A percentile compares a stretch with the other conserved stretches of the same genome.
phyloP scores from a whole-genome alignment of 2,113 vertebrate species.

The Syngnathus typhle region DNA sequence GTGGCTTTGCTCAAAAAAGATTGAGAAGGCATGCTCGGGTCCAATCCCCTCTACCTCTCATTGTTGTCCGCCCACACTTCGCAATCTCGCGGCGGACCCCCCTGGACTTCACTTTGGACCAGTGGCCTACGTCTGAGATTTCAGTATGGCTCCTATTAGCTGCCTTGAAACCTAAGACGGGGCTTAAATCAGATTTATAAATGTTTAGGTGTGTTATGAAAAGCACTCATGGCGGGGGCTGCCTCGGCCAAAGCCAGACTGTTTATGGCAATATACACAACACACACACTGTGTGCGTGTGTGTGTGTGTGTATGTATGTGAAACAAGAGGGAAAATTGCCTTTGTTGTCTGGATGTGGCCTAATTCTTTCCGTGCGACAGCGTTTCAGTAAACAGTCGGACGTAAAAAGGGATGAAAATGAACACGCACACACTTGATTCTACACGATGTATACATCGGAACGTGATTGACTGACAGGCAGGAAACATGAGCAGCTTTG shows the following conservation, averaged over 20 bases:
- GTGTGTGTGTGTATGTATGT: slow-evolving; percentile 35
- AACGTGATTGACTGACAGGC: slow-evolving; percentile 56
- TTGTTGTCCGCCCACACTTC: background rate
- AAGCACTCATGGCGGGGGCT: slow-evolving; percentile 61
- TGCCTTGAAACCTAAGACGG: slow-evolving; percentile 72
- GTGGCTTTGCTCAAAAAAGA: background rate
- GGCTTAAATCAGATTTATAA: slow-evolving; percentile 79
- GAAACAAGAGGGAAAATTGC: slow-evolving; percentile 48
- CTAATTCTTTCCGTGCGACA: slow-evolving; percentile 62
- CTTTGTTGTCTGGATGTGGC: slow-evolving; percentile 39
- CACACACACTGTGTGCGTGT: background rate
- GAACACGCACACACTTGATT: slow-evolving; percentile 29
- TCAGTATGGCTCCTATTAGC: slow-evolving; percentile 73
- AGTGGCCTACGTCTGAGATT: slow-evolving; percentile 33
- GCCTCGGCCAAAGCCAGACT: slow-evolving; percentile 28
- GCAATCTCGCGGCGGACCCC: slow-evolving; percentile 9
- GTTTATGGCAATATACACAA: slow-evolving; percentile 27
- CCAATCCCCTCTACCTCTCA: background rate
- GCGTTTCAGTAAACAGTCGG: slow-evolving; percentile 64
- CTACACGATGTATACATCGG: slow-evolving; percentile 51
- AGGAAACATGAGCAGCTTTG: slow-evolving; percentile 61
- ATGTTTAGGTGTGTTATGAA: slow-evolving; percentile 79
- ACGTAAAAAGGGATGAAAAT: slow-evolving; percentile 44
- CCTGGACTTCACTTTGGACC: slow-evolving; percentile 10
- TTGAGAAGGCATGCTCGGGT: background rate